A percentile compares a stretch with the other conserved stretches of the same genome.
These are phyloP conservation scores for Gorilla gorilla DNA, from an alignment of 2,113 vertebrate genomes.

Conservation along the genomic window DNA sequence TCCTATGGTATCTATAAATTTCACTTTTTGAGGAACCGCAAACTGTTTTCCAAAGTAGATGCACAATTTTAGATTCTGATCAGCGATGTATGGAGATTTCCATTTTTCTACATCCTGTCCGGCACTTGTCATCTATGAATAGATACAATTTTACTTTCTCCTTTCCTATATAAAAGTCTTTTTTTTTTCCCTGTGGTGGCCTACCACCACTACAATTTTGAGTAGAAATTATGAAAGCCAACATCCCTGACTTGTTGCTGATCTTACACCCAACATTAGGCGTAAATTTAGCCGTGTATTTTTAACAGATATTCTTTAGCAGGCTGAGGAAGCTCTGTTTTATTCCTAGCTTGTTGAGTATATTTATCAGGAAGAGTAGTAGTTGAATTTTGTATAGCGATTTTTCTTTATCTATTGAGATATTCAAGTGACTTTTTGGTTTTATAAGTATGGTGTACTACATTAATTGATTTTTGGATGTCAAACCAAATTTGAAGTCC, in stretches of 20 bases:
- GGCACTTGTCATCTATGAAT: not conserved
- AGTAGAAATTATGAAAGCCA: not conserved
- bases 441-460: not conserved
- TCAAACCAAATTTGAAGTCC: not conserved
- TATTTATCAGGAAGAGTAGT: not conserved
- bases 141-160: not conserved
- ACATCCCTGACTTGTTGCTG: not conserved
- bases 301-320: not conserved
- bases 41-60: not conserved
- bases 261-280: not conserved
- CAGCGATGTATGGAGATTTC: not conserved
- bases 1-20: not conserved
- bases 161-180: not conserved
- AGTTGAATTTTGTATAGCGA: not conserved
- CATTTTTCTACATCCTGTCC: not conserved
- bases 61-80: not conserved
- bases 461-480: not conserved
- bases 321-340: not conserved
- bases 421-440: not conserved
- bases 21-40: not conserved
- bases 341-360: not conserved
- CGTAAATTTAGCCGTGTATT: not conserved
- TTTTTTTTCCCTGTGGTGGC: not conserved
- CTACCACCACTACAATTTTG: not conserved
- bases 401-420: not conserved